Conservation (phyloP, 2,888 invertebrate genomes). For the Philonicus albiceps region DNA sequence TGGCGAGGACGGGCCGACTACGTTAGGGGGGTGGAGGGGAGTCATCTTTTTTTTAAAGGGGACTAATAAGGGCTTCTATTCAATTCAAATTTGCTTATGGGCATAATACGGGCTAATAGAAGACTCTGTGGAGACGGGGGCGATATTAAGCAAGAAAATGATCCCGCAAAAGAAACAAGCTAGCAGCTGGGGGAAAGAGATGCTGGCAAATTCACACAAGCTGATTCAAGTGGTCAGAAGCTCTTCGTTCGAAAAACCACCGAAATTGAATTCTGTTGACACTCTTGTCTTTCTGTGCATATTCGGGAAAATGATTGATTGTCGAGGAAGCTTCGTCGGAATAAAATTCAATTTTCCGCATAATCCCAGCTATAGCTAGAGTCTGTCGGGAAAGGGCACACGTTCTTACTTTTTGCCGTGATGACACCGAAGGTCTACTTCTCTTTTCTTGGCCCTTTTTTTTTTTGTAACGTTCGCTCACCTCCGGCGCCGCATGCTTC, state of each 20-base stretch:
- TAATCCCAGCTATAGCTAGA: not conserved
- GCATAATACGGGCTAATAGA: not conserved
- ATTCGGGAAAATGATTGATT: not conserved
- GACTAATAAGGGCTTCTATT: not conserved
- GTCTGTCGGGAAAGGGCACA: not conserved
- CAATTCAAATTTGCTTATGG: not conserved
- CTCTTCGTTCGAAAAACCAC: not conserved
- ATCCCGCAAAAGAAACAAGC: not conserved
- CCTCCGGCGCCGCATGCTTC: not conserved
- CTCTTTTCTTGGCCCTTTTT: not conserved
- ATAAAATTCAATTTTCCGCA: slow-evolving; percentile 9
- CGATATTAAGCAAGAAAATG: not conserved
- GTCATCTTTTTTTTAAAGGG: slow-evolving; percentile 9
- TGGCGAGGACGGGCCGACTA: not conserved
- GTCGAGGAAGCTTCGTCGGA: not conserved
- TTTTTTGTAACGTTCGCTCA: not conserved
- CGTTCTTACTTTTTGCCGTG: not conserved
- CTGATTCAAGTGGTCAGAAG: not conserved
- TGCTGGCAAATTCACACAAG: not conserved
- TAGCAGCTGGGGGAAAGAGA: too few relatives aligned
- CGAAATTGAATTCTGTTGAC: not conserved
- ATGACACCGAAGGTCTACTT: not conserved
- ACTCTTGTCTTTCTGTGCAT: not conserved
- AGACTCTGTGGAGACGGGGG: not conserved
- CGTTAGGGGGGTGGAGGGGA: not conserved